Base-by-base conservation (phyloP, 1,140 invertebrate species). In the Druon quercuslanigerum region DNA sequence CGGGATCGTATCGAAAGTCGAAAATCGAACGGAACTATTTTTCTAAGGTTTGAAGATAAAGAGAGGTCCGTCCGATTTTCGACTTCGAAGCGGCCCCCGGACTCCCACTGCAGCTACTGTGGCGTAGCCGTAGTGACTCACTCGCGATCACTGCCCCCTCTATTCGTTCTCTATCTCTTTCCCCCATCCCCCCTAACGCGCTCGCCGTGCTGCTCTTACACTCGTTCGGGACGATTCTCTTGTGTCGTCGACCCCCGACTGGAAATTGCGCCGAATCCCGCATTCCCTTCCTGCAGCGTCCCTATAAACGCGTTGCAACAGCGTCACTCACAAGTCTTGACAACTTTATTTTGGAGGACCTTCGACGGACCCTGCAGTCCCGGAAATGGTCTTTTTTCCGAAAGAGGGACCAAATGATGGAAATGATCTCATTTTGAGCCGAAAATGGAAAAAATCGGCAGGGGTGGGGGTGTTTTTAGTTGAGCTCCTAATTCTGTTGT, bases 101-200 rank as follows among this genome's bases (percentile, higher is more conserved):
- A 33, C 25, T 33, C 25, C 72, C 77, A 71, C 84, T 86, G 79
- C 83, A 81, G 84, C 72, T 79, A 79, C 76, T 76, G 83, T 76
- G 70, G 79, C 82, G 79, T 87, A 84, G 86, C 87, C 82, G 79
- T 87, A 84, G 86, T 88, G 87, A 87, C 83, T 88, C 87, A 88
- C 85, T 80, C 79, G 81, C 80, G 80, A 84, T 80, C 76, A 72
- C 79, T 71, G 82, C 78, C 81, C 77, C 77, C 71, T 82, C 79
- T 81, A 72, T 60, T 78, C 77, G 51, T 51, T 72, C 75, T 51
- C 50, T 54, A 57, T 56, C 57, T 50, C 76, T 50, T 56, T 60
- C 12, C 33, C 33, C 25, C 60, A 33, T 4, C 25, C 60, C 60
- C 60, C 8, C 20, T 60, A 13, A 66, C 60, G 77, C 56, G 46